phyloP scores from a whole-genome alignment of 1,140 invertebrate species.

The Saccostrea echinata region DNA sequence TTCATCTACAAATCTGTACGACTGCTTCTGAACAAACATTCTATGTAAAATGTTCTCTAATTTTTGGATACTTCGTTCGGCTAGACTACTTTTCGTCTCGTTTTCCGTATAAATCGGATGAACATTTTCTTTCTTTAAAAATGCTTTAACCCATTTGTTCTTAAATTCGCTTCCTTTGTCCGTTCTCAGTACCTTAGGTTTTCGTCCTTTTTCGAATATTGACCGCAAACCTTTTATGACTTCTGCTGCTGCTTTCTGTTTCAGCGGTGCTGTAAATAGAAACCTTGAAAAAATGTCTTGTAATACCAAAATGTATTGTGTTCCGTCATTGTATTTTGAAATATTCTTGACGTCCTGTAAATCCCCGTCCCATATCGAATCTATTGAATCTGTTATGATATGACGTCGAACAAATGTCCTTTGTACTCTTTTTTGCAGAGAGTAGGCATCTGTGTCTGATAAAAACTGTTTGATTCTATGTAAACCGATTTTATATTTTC shows the following conservation, averaged over 20 bases:
- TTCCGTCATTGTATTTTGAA: constrained; percentile 26
- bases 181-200: constrained; percentile 27
- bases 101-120: constrained; percentile 35
- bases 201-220: constrained; percentile 40
- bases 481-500: constrained; percentile 34
- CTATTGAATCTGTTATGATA: background rate
- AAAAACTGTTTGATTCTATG: constrained; percentile 37
- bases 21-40: constrained; percentile 38
- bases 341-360: constrained; percentile 16
- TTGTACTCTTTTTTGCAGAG: constrained; percentile 4
- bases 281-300: constrained; percentile 39
- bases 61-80: constrained; percentile 22
- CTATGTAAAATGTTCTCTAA: constrained; percentile 32
- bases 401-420: background rate
- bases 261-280: constrained; percentile 30
- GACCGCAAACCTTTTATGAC: constrained; percentile 14
- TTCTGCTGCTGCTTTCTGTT: constrained; percentile 27
- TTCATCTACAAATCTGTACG: constrained; percentile 40
- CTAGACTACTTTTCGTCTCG: constrained; percentile 25
- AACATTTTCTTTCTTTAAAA: constrained; percentile 20
- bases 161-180: constrained; percentile 46
- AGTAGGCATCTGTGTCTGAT: constrained; percentile 32
- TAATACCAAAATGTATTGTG: constrained; percentile 32
- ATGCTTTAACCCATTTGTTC: constrained; percentile 13
- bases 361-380: constrained; percentile 39